A percentile compares a stretch with the other conserved stretches of the same genome.
phyloP scores from a whole-genome alignment of 1,140 invertebrate genomes.

The Sogatella furcifera region DNA sequence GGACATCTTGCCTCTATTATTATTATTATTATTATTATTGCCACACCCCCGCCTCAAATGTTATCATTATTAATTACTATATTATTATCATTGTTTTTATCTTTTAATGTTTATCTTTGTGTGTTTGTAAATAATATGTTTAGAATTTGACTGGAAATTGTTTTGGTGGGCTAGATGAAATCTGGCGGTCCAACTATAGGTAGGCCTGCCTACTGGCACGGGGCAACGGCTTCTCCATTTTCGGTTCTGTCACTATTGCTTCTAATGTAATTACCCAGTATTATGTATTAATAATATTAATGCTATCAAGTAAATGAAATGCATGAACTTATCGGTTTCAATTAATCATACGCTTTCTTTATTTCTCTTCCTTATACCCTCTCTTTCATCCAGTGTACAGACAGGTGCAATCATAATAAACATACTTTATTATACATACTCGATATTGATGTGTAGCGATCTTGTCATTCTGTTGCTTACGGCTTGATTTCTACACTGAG shows the following conservation, averaged over 20 bases:
- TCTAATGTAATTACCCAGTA: constrained; percentile 23
- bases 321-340: constrained; percentile 24
- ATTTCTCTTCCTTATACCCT: constrained; percentile 14
- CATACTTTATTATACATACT: too few species aligned
- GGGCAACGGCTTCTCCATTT: not conserved
- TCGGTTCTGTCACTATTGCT: constrained; percentile 11
- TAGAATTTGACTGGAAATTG: too few species aligned
- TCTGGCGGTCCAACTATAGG: too few species aligned
- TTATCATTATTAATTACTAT: too few species aligned
- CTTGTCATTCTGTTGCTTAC: constrained; percentile 18
- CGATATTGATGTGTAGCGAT: constrained; percentile 14
- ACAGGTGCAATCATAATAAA: constrained; percentile 9
- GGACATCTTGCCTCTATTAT: too few species aligned
- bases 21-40: too few species aligned
- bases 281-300: constrained; percentile 24
- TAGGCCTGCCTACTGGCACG: too few species aligned
- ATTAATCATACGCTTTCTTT: constrained; percentile 25
- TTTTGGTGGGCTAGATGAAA: too few species aligned
- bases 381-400: constrained; percentile 14
- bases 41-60: too few species aligned
- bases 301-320: constrained; percentile 24
- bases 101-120: too few species aligned
- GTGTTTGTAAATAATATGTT: too few species aligned
- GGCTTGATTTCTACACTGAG: constrained; percentile 15
- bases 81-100: too few species aligned